phyloP scores from a whole-genome alignment of 2,797 vertebrate genomes.

The Brachymystax lenok region DNA sequence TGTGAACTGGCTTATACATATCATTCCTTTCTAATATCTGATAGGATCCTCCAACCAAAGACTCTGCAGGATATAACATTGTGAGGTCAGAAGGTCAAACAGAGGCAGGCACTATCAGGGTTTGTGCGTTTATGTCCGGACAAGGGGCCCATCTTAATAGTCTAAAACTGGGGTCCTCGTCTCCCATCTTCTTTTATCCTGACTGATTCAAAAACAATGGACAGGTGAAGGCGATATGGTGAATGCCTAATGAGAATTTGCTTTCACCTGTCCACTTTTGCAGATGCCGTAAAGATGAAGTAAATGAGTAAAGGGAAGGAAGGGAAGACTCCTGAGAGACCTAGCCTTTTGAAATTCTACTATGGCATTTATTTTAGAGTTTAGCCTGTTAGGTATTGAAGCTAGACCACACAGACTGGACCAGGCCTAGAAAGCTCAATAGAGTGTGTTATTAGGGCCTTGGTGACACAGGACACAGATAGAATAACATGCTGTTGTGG shows the following conservation, averaged over 20 bases:
- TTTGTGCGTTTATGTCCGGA: not conserved
- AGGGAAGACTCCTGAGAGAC: not conserved
- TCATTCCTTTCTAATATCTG: not conserved
- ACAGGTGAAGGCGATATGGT: not conserved
- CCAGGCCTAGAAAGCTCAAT: not conserved
- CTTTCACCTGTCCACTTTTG: not conserved
- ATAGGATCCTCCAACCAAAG: not conserved
- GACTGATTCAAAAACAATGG: too few relatives aligned
- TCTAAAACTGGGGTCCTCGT: not conserved
- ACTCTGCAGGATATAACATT: conserved; percentile 9
- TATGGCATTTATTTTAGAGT: not conserved
- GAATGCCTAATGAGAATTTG: not conserved
- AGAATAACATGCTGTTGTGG: not conserved
- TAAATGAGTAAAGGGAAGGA: not conserved
- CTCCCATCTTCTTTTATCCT: not conserved
- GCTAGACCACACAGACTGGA: not conserved
- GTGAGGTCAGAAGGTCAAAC: conserved; percentile 31
- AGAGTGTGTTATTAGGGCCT: not conserved
- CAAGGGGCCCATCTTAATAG: not conserved
- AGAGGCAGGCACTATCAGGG: conserved; percentile 44
- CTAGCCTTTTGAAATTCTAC: not conserved
- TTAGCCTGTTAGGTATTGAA: not conserved
- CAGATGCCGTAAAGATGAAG: not conserved
- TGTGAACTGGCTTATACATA: not conserved
- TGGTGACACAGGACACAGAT: not conserved